These are phyloP conservation scores for Hyperoodon ampullatus DNA, from an alignment of 2,113 vertebrate species.

Conservation along the genomic window DNA sequence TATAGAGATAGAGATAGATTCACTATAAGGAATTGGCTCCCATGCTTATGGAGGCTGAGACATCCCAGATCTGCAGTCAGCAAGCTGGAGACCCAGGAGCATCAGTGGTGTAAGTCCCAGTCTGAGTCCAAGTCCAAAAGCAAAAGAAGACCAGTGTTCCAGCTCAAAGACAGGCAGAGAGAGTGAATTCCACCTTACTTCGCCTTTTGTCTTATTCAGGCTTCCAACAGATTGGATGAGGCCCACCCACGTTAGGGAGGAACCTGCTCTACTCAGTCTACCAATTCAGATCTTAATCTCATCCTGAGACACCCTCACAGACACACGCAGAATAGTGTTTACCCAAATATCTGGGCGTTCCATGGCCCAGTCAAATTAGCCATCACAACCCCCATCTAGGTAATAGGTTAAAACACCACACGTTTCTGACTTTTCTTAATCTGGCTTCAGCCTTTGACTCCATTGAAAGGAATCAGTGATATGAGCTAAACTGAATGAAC, in stretches of 20 bases:
- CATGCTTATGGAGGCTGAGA: background rate
- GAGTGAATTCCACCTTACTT: background rate
- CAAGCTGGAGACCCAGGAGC: background rate
- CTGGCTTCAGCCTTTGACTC: constrained; percentile 15
- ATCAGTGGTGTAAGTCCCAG: background rate
- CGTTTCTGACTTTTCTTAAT: background rate
- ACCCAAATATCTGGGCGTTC: background rate
- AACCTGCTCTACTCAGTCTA: background rate
- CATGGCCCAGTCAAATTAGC: background rate
- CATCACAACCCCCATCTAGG: background rate
- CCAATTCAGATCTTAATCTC: background rate
- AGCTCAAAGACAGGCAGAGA: background rate
- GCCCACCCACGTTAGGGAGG: background rate
- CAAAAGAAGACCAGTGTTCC: background rate
- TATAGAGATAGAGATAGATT: background rate
- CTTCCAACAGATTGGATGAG: background rate
- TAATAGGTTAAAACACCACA: background rate
- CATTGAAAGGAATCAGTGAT: background rate
- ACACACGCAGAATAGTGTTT: background rate
- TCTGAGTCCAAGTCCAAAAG: background rate
- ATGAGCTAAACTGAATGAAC: background rate
- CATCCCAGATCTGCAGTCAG: background rate
- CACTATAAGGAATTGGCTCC: background rate
- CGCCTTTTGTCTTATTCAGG: background rate
- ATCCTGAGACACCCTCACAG: background rate